These are phyloP conservation scores for Ischnura elegans DNA, from an alignment of 2,888 invertebrate species.

Conservation along the genomic window DNA sequence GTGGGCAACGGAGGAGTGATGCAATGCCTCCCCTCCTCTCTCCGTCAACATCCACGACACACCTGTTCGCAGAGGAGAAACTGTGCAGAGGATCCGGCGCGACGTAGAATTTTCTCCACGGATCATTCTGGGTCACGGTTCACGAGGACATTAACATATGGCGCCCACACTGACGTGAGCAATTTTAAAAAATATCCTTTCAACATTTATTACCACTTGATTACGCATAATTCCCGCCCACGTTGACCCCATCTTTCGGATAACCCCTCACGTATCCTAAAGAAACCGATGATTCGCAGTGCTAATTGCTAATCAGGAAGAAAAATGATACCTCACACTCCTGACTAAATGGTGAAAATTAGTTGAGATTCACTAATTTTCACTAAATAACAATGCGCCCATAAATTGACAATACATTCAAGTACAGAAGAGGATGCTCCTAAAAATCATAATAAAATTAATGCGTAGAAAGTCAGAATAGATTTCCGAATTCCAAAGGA, in stretches of 20 bases:
- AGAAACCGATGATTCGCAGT: not conserved
- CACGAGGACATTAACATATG: constrained; percentile 12
- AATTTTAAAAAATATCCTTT: not conserved
- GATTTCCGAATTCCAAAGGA: too few relatives aligned
- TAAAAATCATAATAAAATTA: too few relatives aligned
- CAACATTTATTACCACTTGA: not conserved
- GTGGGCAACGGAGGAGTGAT: not conserved
- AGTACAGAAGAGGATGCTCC: too few relatives aligned
- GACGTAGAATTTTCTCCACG: not conserved
- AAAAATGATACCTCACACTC: too few relatives aligned
- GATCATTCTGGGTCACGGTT: constrained; percentile 14
- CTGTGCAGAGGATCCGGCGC: not conserved
- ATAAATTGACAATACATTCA: too few relatives aligned
- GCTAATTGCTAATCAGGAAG: too few relatives aligned
- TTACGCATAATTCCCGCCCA: not conserved
- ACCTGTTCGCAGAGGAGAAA: not conserved
- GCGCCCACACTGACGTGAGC: not conserved
- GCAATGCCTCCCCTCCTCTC: constrained; percentile 4
- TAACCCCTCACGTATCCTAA: not conserved
- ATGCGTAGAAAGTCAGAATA: too few relatives aligned
- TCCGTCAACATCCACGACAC: not conserved
- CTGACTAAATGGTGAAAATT: too few relatives aligned
- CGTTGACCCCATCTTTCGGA: not conserved
- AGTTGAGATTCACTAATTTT: too few relatives aligned
- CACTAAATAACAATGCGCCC: too few relatives aligned